Evolutionary conservation across 1,140 invertebrate genomes (phyloP).

Genomic region (Galleria mellonella): DNA sequence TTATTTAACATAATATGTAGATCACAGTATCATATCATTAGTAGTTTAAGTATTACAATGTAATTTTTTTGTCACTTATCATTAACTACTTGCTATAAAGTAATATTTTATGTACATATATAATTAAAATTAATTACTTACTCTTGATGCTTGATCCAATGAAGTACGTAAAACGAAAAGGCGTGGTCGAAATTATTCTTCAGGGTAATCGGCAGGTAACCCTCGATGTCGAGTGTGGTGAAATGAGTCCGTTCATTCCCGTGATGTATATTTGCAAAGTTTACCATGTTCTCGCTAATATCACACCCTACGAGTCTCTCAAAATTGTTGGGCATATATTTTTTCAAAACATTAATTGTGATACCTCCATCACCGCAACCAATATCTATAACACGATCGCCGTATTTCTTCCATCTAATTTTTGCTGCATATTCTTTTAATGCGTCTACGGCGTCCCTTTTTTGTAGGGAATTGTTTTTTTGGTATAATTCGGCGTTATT

Average conservation of each 20-base stretch:
- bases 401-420: slow-evolving; percentile 75
- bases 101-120: too few relatives aligned
- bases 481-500: slow-evolving; percentile 78
- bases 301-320: slow-evolving; percentile 77
- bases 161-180: slow-evolving; percentile 88
- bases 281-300: slow-evolving; percentile 82
- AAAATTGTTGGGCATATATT: slow-evolving; percentile 75
- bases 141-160: slow-evolving; percentile 86
- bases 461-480: slow-evolving; percentile 79
- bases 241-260: slow-evolving; percentile 74
- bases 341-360: slow-evolving; percentile 80
- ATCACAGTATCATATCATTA: too few relatives aligned
- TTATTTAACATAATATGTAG: too few relatives aligned
- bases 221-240: slow-evolving; percentile 79
- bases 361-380: slow-evolving; percentile 87
- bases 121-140: slow-evolving; percentile 61
- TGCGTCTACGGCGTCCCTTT: slow-evolving; percentile 78
- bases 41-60: too few relatives aligned
- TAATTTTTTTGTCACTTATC: too few relatives aligned
- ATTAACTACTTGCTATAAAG: too few relatives aligned
- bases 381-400: slow-evolving; percentile 80
- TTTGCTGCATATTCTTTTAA: slow-evolving; percentile 78
- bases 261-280: slow-evolving; percentile 77
- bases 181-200: slow-evolving; percentile 79
- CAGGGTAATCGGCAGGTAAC: slow-evolving; percentile 66